Conservation (phyloP, 1,140 invertebrate genomes). For the Oryctes rhinoceros region DNA sequence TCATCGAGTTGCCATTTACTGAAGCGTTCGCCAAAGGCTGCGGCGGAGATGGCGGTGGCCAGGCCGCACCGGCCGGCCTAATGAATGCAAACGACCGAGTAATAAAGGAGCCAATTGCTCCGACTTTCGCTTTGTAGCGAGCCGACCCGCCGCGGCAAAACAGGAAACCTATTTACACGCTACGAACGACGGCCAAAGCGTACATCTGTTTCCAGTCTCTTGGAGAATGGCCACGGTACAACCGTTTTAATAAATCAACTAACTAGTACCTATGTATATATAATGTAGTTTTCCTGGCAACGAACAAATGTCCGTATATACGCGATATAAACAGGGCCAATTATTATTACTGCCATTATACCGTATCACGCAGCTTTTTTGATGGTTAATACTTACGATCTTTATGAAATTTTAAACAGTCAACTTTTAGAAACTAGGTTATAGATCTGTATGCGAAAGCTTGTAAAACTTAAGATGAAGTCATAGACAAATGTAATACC, state of each 20-base stretch:
- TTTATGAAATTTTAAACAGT: too few relatives aligned
- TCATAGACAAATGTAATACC: too few relatives aligned
- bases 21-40: background rate
- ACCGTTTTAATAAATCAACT: constrained; percentile 24
- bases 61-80: background rate
- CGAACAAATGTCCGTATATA: too few relatives aligned
- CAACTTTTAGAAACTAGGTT: too few relatives aligned
- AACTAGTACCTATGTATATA: background rate
- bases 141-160: background rate
- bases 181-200: background rate
- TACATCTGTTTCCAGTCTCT: constrained; percentile 22
- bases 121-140: constrained; percentile 21
- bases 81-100: constrained; percentile 27
- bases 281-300: too few relatives aligned
- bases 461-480: too few relatives aligned
- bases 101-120: constrained; percentile 30
- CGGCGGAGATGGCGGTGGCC: background rate
- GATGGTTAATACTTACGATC: too few relatives aligned
- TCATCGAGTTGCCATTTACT: background rate
- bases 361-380: too few relatives aligned
- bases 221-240: background rate
- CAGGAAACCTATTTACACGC: constrained; percentile 26
- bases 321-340: too few relatives aligned
- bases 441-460: too few relatives aligned
- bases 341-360: too few relatives aligned